Conservation (phyloP, 1,140 invertebrate species). For the Penaeus indicus region DNA sequence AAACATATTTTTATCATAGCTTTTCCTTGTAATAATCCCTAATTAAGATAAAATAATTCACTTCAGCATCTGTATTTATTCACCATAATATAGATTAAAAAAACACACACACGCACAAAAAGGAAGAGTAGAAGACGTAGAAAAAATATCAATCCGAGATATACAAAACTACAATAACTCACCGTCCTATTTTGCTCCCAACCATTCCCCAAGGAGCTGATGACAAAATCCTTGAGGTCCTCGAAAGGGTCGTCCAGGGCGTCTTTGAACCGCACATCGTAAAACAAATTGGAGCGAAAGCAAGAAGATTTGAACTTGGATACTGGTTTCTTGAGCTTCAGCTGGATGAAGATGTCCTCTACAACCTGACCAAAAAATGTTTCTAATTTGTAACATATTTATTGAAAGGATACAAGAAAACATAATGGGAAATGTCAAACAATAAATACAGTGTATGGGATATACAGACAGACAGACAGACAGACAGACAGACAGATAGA, state of each 20-base stretch:
- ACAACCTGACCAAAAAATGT: conserved; percentile 71
- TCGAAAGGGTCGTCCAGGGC: conserved; percentile 81
- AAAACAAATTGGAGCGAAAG: conserved; percentile 80
- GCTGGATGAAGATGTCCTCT: conserved; percentile 75
- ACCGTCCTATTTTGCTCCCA: conserved; percentile 68
- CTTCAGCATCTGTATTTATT: too few relatives aligned
- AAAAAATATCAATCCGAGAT: too few relatives aligned
- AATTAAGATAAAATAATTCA: too few relatives aligned
- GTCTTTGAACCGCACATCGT: conserved; percentile 85
- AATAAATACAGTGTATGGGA: too few relatives aligned
- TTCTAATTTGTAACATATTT: background rate
- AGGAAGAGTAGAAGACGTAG: too few relatives aligned
- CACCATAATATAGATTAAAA: too few relatives aligned
- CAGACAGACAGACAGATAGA: too few relatives aligned
- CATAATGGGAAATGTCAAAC: too few relatives aligned
- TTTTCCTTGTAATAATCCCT: too few relatives aligned
- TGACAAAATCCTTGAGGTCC: conserved; percentile 82
- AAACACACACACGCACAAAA: too few relatives aligned
- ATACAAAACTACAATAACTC: conserved; percentile 3
- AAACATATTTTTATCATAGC: background rate
- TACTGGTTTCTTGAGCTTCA: conserved; percentile 74
- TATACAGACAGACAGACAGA: too few relatives aligned
- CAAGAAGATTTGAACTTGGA: conserved; percentile 76
- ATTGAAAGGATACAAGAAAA: too few relatives aligned
- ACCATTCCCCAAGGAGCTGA: conserved; percentile 68